Evolutionary conservation across 2,113 vertebrate species (phyloP).

Genomic region (Uropsilus gracilis): DNA sequence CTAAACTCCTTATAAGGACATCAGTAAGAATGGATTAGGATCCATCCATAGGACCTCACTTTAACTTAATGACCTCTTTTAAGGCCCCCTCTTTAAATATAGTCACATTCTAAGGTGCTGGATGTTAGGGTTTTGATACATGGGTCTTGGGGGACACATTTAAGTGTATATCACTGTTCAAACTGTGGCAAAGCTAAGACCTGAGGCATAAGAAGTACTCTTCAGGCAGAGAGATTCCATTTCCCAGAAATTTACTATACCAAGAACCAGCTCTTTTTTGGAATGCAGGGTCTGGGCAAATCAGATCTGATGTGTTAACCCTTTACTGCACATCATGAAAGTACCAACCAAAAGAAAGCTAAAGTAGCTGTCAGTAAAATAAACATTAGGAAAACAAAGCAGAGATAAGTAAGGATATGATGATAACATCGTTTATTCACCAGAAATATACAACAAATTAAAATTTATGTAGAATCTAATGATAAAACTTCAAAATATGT

Average conservation of each 20-base stretch:
- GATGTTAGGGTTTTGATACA: background rate
- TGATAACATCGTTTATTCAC: background rate
- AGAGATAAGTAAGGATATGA: background rate
- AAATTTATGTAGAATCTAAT: background rate
- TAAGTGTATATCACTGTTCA: background rate
- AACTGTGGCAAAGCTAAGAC: background rate
- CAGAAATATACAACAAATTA: background rate
- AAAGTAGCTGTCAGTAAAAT: background rate
- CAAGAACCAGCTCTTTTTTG: background rate
- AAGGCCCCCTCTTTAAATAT: background rate
- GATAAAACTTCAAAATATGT: background rate
- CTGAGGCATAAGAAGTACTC: background rate
- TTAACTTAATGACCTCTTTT: background rate
- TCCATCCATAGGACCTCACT: background rate
- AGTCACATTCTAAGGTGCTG: background rate
- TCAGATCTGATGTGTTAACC: background rate
- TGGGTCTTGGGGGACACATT: background rate
- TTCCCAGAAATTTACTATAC: background rate
- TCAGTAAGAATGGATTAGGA: background rate
- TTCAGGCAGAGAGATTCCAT: background rate
- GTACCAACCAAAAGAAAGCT: background rate
- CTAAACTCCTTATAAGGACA: background rate
- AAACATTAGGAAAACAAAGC: background rate
- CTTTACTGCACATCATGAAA: background rate
- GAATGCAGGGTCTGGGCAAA: background rate